Evolutionary conservation across 2,888 invertebrate genomes (phyloP).

Genomic region (Aphrophora alni): DNA sequence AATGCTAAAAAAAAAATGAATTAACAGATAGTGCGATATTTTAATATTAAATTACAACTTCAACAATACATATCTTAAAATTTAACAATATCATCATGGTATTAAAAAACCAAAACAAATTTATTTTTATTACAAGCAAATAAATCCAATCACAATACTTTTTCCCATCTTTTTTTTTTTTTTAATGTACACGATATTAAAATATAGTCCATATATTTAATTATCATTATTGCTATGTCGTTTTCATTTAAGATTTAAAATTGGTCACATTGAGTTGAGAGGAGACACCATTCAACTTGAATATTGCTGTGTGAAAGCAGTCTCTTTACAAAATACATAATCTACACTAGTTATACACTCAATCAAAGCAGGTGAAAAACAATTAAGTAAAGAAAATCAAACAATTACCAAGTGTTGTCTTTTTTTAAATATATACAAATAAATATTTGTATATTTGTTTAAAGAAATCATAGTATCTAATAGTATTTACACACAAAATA

Average conservation of each 20-base stretch:
- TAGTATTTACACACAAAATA: no score
- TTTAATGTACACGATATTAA: background rate
- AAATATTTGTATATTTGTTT: no score
- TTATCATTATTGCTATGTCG: background rate
- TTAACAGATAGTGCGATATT: no score
- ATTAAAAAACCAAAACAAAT: background rate
- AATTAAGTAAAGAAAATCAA: background rate
- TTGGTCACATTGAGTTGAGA: background rate
- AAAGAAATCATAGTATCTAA: no score
- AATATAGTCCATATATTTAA: background rate
- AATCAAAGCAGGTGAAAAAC: background rate
- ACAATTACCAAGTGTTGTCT: background rate
- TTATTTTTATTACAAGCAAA: background rate
- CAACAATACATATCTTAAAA: background rate
- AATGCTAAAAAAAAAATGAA: no score
- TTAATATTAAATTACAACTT: no score
- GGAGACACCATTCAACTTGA: background rate
- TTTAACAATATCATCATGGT: background rate
- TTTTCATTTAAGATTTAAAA: conserved; percentile 5
- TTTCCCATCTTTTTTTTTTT: background rate
- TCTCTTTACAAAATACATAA: background rate
- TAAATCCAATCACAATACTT: background rate
- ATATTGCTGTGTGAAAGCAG: background rate
- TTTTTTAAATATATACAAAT: no score
- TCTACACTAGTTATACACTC: background rate